phyloP scores from a whole-genome alignment of 2,113 vertebrate genomes.

The Hippocampus barbouri region DNA sequence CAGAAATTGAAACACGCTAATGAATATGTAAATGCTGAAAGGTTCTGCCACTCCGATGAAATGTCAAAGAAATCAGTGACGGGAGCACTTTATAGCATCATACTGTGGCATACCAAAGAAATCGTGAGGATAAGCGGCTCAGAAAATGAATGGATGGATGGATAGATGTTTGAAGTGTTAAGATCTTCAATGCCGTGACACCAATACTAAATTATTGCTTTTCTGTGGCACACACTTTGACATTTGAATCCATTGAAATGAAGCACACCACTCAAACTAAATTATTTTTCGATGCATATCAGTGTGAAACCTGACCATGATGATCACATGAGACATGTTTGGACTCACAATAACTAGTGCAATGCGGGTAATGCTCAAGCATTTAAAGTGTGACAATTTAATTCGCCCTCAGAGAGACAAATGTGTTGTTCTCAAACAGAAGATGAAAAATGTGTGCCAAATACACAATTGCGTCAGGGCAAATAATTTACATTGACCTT shows the following conservation, averaged over 20 bases:
- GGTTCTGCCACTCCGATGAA: too few species aligned
- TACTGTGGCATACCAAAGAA: too few species aligned
- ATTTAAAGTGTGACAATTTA: not conserved
- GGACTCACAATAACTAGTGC: not conserved
- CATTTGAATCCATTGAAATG: not conserved
- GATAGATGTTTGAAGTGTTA: not conserved
- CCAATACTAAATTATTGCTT: not conserved
- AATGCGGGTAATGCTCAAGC: not conserved
- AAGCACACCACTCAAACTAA: not conserved
- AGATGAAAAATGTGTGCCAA: not conserved
- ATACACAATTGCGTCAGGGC: not conserved
- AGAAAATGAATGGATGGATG: too few species aligned
- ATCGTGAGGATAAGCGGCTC: too few species aligned
- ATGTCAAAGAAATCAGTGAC: not conserved
- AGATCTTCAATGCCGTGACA: not conserved
- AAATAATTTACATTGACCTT: conserved; percentile 1
- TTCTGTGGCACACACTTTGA: not conserved
- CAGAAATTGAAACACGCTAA: too few species aligned
- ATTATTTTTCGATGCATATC: not conserved
- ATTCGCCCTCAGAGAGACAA: not conserved
- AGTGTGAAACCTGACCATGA: not conserved
- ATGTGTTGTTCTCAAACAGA: not conserved
- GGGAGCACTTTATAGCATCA: too few species aligned
- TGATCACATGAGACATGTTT: too few species aligned
- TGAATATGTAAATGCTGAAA: too few species aligned